Conservation (phyloP, 2,888 invertebrate genomes). For the Microctonus hyperodae region DNA sequence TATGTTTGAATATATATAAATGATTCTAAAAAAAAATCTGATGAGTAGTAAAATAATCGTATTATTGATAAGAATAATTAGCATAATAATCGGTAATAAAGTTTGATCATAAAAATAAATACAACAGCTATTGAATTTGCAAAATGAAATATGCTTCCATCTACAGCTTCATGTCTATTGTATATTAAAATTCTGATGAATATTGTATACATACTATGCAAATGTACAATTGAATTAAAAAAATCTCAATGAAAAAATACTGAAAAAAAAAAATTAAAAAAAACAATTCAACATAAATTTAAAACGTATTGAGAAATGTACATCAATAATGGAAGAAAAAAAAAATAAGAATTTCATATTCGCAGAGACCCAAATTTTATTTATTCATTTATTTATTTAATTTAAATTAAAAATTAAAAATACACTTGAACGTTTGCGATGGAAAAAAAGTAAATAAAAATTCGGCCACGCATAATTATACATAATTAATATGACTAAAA, state of each 20-base stretch:
- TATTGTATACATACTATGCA: slow-evolving; percentile 13
- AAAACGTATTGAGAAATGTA: too few species aligned
- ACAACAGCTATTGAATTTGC: background rate
- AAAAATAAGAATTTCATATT: background rate
- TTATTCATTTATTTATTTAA: too few species aligned
- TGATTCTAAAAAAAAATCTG: background rate
- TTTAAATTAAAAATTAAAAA: background rate
- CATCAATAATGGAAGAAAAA: background rate
- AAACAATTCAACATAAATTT: background rate
- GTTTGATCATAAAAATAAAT: background rate
- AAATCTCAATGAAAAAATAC: background rate
- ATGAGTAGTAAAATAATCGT: too few species aligned
- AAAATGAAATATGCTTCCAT: slow-evolving; percentile 53
- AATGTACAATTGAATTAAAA: slow-evolving; percentile 19
- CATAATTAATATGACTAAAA: background rate
- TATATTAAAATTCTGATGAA: background rate
- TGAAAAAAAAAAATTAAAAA: background rate
- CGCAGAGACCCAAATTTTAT: too few species aligned
- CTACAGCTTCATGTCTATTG: slow-evolving; percentile 49
- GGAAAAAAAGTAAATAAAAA: background rate
- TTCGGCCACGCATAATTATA: background rate
- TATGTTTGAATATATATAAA: too few species aligned
- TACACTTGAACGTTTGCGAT: background rate
- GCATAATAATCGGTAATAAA: background rate
- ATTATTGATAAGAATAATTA: background rate